Evolutionary conservation across 2,888 invertebrate species (phyloP), one percentile per base, ranked within the genome.

Genomic region (Idaea biselata): DNA sequence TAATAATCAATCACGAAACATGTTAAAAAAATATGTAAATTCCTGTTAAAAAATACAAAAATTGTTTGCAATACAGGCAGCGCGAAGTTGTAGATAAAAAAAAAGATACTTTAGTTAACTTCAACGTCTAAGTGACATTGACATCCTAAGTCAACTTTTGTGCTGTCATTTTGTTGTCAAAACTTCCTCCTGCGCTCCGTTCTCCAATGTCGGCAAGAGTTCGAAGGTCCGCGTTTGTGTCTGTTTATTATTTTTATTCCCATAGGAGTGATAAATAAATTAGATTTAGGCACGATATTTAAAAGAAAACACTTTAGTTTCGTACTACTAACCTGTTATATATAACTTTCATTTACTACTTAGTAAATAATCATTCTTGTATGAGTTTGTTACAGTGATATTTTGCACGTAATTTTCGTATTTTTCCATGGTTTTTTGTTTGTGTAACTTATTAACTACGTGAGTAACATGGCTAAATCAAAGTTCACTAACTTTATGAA

Each of bases 171-270:
- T 17, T 16, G 16, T 8, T 55, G 55, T 55, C 55, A 55, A 55
- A 55, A 55, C 44, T 44, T 44, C 44, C 11, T 11, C 44, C 14
- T 3, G 3, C 32, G 32, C 32, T 32, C 32, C 32, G 32, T 32
- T 32, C 32, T 44, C 44, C 8, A 56, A 56, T 73, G 75, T 75
- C 73, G 74, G 77, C 79, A 68, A 81, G 76, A 82, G 79, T 81
- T 71, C 81, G 77, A 80, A 81, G 81, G 80, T 80, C 72, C 67
- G 70, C 44, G 44, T 44, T 44, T 44, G 44, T 44, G 44, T 11
- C 14, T 8, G 11, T 56, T 67, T 67, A 66, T 69, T 66, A 72
- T 71, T 74, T 72, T 65, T 62, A 56, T 56, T 56, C 18, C n/a
- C 55, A 17, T 56, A 18, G 18, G 66, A 63, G 60, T 62, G 56